Evolutionary conservation across 2,113 vertebrate species (phyloP), one percentile per base, ranked within the genome.

Genomic region (Lamprotornis superbus): DNA sequence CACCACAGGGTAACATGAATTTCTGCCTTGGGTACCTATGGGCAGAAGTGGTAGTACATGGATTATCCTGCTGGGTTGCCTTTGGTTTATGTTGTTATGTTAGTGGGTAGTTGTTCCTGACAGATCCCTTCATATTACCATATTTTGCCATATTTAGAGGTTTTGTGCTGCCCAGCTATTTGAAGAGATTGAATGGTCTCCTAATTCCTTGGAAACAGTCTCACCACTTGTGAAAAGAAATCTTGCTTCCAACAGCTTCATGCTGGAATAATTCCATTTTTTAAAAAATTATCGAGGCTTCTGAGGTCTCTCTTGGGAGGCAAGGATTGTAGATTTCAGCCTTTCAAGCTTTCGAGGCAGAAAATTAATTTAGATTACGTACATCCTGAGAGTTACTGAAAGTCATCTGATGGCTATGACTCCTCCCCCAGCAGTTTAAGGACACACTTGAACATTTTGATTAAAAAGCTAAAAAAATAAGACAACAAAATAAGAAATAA

Each of bases 191-290:
- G 16, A 91, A 64, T 46, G 21, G n/a, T 76, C 37, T 82, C 28
- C 28, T 78, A 79, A 69, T 44, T 85, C 70, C 70, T 76, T 5
- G 4, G 67, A 42, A 74, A 79, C 15, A 27, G 10, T 65, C 47
- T 77, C 47, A 50, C 5, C 39, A 53, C n/a, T 90, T 80, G 33
- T 39, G 75, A 81, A 87, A 91, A 93, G 42, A 77, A 35, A 53
- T 57, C 84, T 75, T 88, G 23, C 13, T 89, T 73, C 37, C 47
- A 94, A 46, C 7, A 69, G 15, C 28, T 74, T 94, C 0, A 2
- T 61, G 20, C 28, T 93, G 40, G 40, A 93, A 52, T 50, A 1
- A 1, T 8, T 78, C 21, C 2, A 53, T 47, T 6, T 7, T 31
- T 47, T 33, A 39, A 53, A 28, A 44, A 49, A 18, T 24, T 1